A percentile compares a stretch with the other conserved stretches of the same genome.
phyloP scores from a whole-genome alignment of 1,140 invertebrate genomes.

The Periplaneta americana region DNA sequence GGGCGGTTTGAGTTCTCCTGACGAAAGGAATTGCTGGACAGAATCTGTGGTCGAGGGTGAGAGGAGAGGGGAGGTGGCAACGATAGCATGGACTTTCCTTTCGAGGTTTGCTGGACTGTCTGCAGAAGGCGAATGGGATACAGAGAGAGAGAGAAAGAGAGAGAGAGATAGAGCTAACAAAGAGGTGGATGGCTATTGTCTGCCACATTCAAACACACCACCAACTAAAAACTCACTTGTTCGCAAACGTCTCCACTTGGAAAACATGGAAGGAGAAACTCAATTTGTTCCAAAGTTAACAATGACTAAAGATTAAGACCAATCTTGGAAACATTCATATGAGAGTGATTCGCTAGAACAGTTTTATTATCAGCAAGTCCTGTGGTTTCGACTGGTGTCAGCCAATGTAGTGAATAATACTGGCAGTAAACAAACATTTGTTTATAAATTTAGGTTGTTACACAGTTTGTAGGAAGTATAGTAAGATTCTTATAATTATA shows the following conservation, averaged over 20 bases:
- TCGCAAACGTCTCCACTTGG: background rate
- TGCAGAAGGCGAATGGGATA: background rate
- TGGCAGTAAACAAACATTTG: background rate
- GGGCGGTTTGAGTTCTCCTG: conserved; percentile 10
- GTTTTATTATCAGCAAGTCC: background rate
- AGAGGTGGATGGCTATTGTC: conserved; percentile 12
- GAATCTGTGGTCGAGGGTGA: background rate
- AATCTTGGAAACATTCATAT: background rate
- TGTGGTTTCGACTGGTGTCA: background rate
- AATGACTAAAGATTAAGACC: background rate
- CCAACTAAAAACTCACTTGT: background rate
- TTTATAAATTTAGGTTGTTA: background rate
- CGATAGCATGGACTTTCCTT: background rate
- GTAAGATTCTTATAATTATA: too few relatives aligned
- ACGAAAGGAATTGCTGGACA: background rate
- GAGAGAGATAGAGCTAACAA: background rate
- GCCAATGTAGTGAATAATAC: background rate
- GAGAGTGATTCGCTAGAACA: background rate
- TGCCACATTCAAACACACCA: conserved; percentile 7
- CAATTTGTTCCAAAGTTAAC: background rate
- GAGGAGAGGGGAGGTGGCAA: background rate
- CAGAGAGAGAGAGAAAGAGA: background rate
- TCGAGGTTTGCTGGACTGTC: background rate
- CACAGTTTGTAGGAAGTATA: background rate
- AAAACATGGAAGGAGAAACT: background rate